Percentiles rank a stretch among this genome's conserved stretches.
These are phyloP conservation scores for Corynorhinus townsendii DNA, from an alignment of 2,113 vertebrate genomes.

Conservation along the genomic window DNA sequence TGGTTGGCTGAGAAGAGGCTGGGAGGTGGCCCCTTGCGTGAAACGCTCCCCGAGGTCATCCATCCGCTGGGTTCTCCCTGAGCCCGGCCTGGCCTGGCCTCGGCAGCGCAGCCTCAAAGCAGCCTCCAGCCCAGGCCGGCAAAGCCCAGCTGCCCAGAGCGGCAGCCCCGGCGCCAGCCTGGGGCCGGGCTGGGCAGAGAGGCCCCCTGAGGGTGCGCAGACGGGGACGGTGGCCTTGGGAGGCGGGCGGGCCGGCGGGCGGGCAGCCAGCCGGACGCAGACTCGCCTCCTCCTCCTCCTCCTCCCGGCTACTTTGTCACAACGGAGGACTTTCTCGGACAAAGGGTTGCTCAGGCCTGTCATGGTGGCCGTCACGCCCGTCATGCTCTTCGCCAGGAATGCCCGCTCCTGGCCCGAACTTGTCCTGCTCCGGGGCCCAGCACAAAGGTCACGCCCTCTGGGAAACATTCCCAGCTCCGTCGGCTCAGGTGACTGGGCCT, in stretches of 20 bases:
- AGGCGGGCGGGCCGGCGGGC: too few relatives aligned
- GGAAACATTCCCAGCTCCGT: background rate
- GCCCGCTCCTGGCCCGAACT: background rate
- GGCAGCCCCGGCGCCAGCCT: background rate
- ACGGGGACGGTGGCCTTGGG: background rate
- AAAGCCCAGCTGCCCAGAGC: too few relatives aligned
- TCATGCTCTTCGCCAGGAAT: background rate
- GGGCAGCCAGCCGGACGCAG: background rate
- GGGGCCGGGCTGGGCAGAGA: background rate
- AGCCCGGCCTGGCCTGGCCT: background rate
- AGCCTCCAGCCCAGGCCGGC: background rate
- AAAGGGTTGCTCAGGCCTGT: background rate
- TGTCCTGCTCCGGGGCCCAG: background rate
- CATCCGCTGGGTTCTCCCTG: background rate
- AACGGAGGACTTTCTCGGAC: background rate
- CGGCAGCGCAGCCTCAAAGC: background rate
- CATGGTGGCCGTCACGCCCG: background rate
- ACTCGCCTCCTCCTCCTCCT: background rate
- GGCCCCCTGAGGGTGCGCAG: background rate
- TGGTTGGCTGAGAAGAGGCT: background rate
- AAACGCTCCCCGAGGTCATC: conserved; percentile 35
- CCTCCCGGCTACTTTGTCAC: background rate
- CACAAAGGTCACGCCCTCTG: background rate
- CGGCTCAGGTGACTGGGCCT: background rate
- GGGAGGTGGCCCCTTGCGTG: background rate